Evolutionary conservation across 2,797 vertebrate genomes (phyloP).

Genomic region (Heliangelus exortis): DNA sequence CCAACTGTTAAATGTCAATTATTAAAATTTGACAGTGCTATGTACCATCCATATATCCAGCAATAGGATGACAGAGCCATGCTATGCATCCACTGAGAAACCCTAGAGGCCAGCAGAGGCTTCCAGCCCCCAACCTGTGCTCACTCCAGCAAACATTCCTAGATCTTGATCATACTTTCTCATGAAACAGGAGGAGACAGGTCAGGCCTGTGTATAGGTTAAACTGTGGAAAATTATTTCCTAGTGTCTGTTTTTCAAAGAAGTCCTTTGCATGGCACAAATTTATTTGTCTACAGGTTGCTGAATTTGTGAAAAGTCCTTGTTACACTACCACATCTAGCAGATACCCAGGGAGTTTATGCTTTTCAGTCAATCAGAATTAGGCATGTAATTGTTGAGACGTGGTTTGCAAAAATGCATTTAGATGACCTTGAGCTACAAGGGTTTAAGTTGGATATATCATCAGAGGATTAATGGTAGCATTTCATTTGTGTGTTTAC

Average conservation of each 20-base stretch:
- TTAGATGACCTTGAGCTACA: neutral
- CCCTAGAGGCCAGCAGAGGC: neutral
- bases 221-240: neutral
- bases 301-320: neutral
- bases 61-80: neutral
- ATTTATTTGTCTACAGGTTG: neutral
- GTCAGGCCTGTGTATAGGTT: neutral
- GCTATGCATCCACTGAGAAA: neutral
- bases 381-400: neutral
- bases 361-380: neutral
- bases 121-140: neutral
- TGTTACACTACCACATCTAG: neutral
- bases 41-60: neutral
- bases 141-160: neutral
- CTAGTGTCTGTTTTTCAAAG: neutral
- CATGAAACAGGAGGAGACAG: neutral
- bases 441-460: neutral
- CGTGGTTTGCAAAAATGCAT: neutral
- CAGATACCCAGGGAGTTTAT: neutral
- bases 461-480: neutral
- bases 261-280: neutral
- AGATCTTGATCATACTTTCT: neutral
- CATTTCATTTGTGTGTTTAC: neutral
- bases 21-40: neutral
- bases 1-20: constrained; percentile 53